Evolutionary conservation across 2,888 invertebrate species (phyloP), one percentile per base, ranked within the genome.

Genomic region (Aleiodes leptofemur): DNA sequence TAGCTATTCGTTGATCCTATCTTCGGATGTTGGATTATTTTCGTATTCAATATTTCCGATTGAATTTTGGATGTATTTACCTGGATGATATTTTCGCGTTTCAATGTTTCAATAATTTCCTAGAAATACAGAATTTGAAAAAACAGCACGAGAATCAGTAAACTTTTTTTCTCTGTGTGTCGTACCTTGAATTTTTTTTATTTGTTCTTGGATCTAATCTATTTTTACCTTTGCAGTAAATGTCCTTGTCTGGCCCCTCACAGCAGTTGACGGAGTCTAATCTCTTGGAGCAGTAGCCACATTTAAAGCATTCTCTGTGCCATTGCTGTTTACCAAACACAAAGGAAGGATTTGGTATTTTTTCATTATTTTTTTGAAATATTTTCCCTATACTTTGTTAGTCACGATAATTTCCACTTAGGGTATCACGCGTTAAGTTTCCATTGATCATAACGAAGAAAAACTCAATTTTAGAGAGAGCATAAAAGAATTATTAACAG

Each of bases 261-360:
- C 96, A 96, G 92, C 96, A 96, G 92, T 95, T 95, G 88, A 95
- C 94, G 83, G 97, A 97, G 92, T 97, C 96, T 92, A 97, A 93
- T 89, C 95, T 92, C 92, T 96, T 97, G 86, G 92, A 91, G 92
- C 97, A 97, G 85, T 94, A 93, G 90, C 93, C 96, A 92, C 97
- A 97, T 92, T 96, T 97, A 94, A 94, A 97, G 92, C 97, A 97
- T 92, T 96, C 95, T 93, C 92, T 96, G 93, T 97, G 97, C 96
- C 96, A 97, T 90, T 92, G 94, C 95, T 95, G 90, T 90, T 92
- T 92, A 91, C 91, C 79, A 90, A 82, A 86, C 82, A 87, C 85
- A 86, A 85, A 87, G 82, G 82, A 76, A 73, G 76, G 80, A 72
- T 73, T 72, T 64, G 61, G 43, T 64, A 64, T 23, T 16, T 64